Base-by-base conservation (phyloP, 2,888 invertebrate species). In the Hydriomena furcata region DNA sequence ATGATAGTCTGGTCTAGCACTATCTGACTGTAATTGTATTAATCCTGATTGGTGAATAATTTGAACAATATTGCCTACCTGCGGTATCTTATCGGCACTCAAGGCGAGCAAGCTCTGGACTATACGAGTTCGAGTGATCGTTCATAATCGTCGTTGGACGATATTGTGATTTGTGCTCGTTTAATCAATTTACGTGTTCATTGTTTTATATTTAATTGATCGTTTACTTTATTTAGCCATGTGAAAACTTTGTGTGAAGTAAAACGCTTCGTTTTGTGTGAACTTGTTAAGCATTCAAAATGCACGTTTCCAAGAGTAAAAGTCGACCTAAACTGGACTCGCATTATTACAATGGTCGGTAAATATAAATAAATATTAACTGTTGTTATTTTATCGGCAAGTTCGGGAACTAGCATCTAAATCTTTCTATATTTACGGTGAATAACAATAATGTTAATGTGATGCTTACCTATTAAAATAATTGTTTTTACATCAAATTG, bases 41-140 rank as follows among this genome's bases (percentile, higher is more conserved):
- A 53, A 45, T 45, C 34, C 55, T 63, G 65, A 68, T 72, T 66
- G 63, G 67, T 70, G 64, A 71, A 71, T 71, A 68, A 66, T 63
- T 68, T 64, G 61, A 61, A 52, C 47, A 53, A 57, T 61, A 68
- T 71, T 69, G 65, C 63, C 56, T 62, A 56, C 55, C 61, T 54
- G 44, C 52, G 61, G 60, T 84, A 85, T 83, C 85, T 86, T 82
- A 86, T 86, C 85, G 66, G 65, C 61, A 60, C 58, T 71, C 67
- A 68, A 61, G 66, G 68, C 68, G 66, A 65, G 65, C 65, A 51
- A 54, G 57, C 60, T 44, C 54, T 59, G 61, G 63, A 66, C 59
- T 65, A 68, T 71, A 74, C 71, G 68, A 68, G 72, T 63, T 70
- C 54, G 69, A 72, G 68, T 76, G 77, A 63, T 70, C 63, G 57